Evolutionary conservation across 2,113 vertebrate species (phyloP).

Genomic region (Globicephala melas): DNA sequence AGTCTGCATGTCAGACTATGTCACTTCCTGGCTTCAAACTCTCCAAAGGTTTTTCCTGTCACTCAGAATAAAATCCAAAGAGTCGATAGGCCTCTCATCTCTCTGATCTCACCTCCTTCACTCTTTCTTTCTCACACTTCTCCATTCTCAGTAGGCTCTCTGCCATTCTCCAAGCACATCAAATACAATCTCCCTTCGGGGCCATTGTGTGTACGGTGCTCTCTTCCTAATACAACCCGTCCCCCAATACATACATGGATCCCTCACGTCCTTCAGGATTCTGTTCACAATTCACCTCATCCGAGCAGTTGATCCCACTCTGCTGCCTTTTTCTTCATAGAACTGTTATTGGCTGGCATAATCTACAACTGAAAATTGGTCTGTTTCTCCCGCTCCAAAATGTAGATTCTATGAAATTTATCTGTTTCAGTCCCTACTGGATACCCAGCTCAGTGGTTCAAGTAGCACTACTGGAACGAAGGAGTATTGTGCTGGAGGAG

Average conservation of each 20-base stretch:
- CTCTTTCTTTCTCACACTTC: not conserved
- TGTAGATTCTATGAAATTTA: not conserved
- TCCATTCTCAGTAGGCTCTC: not conserved
- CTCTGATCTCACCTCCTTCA: not conserved
- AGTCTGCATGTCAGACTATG: not conserved
- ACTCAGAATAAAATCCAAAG: not conserved
- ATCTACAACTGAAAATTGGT: not conserved
- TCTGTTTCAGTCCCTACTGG: not conserved
- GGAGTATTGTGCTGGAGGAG: not conserved
- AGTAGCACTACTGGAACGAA: no score
- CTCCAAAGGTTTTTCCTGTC: not conserved
- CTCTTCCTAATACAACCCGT: not conserved
- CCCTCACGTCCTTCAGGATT: not conserved
- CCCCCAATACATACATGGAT: not conserved
- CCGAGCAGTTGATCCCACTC: not conserved
- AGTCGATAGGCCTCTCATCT: not conserved
- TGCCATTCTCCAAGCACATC: not conserved
- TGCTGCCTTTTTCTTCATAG: not conserved
- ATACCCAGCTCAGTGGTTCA: not conserved
- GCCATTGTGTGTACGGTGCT: not conserved
- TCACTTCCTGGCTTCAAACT: not conserved
- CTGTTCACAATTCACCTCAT: not conserved
- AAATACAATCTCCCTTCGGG: not conserved
- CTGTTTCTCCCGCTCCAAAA: not conserved
- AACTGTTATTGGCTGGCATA: not conserved